These are phyloP conservation scores for Odontocerum albicorne DNA, from an alignment of 2,888 invertebrate species.

Conservation along the genomic window DNA sequence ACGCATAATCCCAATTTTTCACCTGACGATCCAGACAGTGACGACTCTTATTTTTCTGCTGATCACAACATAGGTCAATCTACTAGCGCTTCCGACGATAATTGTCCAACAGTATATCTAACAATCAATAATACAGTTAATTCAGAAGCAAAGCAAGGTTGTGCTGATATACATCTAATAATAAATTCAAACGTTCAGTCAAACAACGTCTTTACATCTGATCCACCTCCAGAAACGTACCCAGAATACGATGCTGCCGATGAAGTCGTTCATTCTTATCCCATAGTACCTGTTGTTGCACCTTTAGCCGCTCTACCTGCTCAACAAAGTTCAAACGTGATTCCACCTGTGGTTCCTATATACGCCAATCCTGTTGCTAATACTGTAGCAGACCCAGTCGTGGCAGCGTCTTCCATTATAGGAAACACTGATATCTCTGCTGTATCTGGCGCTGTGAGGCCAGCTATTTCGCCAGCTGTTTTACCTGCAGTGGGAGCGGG, in stretches of 20 bases:
- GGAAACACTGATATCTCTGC: no score
- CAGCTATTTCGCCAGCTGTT: not conserved
- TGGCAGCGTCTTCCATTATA: not conserved
- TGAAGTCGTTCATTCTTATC: constrained; percentile 13
- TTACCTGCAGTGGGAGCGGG: constrained; percentile 22
- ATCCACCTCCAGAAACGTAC: constrained; percentile 41
- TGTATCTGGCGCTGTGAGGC: constrained; percentile 14
- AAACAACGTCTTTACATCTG: constrained; percentile 53
- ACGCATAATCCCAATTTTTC: no score
- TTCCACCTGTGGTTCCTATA: constrained; percentile 17
- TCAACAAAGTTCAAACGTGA: constrained; percentile 35
- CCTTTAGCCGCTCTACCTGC: constrained; percentile 27
- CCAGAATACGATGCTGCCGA: no score
- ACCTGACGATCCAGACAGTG: no score
- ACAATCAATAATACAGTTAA: constrained; percentile 57
- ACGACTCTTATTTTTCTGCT: no score
- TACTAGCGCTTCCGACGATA: no score
- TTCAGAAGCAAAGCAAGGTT: constrained; percentile 63
- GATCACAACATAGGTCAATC: no score
- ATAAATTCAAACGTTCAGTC: constrained; percentile 70
- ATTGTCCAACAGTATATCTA: constrained; percentile 61
- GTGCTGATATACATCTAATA: constrained; percentile 69
- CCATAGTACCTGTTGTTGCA: constrained; percentile 26
- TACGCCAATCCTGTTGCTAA: not conserved
- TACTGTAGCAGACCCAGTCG: constrained; percentile 6